Percentiles rank a stretch among this genome's conserved stretches.
phyloP scores from a whole-genome alignment of 2,888 invertebrate genomes.

The Xylota segnis region DNA sequence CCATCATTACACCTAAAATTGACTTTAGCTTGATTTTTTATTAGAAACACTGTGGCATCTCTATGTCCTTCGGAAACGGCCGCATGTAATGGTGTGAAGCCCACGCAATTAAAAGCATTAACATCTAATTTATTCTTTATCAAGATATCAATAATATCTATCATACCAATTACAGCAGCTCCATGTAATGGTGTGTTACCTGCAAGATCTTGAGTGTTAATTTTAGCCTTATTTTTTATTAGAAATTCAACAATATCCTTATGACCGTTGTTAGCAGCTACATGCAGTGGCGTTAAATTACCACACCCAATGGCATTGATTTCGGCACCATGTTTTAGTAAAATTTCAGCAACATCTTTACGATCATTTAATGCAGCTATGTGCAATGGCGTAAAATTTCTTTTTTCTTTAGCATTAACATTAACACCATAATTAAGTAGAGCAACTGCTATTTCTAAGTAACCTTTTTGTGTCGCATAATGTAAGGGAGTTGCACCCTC shows the following conservation, averaged over 20 bases:
- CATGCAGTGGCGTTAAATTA: constrained; percentile 28
- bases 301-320: constrained; percentile 12
- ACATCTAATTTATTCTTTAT: constrained; percentile 14
- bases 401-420: constrained; percentile 18
- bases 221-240: constrained; percentile 4
- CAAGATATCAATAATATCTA: constrained; percentile 24
- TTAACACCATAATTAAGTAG: constrained; percentile 35
- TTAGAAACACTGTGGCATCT: constrained; percentile 25
- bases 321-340: constrained; percentile 25
- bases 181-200: constrained; percentile 57
- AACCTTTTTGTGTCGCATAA: constrained; percentile 2
- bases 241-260: constrained; percentile 18
- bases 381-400: constrained; percentile 26
- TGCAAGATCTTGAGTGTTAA: neutral
- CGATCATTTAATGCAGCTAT: constrained; percentile 16
- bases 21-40: constrained; percentile 63
- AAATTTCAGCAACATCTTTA: constrained; percentile 10
- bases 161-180: constrained; percentile 54
- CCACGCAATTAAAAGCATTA: constrained; percentile 9
- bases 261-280: constrained; percentile 5
- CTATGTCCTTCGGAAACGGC: constrained; percentile 6
- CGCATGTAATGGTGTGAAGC: constrained; percentile 24
- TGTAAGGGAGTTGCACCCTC: constrained; percentile 7
- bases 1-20: constrained; percentile 46
- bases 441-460: constrained; percentile 12